These are phyloP conservation scores for Pyrocephalus nanus DNA, from an alignment of 2,797 vertebrate species.

Conservation along the genomic window DNA sequence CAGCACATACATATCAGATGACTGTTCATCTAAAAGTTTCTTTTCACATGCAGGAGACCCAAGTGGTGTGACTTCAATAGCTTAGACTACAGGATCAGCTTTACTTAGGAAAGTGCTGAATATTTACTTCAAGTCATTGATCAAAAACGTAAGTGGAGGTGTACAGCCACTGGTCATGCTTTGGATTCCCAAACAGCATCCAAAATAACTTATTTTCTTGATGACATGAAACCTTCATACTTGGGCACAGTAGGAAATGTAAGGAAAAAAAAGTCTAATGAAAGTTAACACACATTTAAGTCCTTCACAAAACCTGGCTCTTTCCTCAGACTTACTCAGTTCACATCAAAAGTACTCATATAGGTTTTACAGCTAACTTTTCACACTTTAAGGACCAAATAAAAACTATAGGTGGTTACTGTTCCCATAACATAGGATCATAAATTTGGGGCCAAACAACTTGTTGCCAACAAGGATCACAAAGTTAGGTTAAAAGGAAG, in stretches of 20 bases:
- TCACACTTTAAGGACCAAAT: not conserved
- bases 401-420: not conserved
- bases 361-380: not conserved
- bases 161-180: not conserved
- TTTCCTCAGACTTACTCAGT: not conserved
- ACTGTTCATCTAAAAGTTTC: not conserved
- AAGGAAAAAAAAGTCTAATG: not conserved
- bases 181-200: not conserved
- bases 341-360: not conserved
- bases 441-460: not conserved
- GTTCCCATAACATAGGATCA: not conserved
- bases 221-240: not conserved
- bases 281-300: not conserved
- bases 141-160: not conserved
- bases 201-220: not conserved
- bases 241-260: not conserved
- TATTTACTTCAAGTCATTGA: not conserved
- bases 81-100: not conserved
- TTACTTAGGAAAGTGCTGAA: not conserved
- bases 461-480: not conserved
- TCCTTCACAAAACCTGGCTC: not conserved
- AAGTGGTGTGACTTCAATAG: not conserved
- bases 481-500: not conserved
- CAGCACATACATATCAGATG: not conserved
- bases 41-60: not conserved